phyloP scores from a whole-genome alignment of 2,113 vertebrate genomes.

The Propithecus coquereli region DNA sequence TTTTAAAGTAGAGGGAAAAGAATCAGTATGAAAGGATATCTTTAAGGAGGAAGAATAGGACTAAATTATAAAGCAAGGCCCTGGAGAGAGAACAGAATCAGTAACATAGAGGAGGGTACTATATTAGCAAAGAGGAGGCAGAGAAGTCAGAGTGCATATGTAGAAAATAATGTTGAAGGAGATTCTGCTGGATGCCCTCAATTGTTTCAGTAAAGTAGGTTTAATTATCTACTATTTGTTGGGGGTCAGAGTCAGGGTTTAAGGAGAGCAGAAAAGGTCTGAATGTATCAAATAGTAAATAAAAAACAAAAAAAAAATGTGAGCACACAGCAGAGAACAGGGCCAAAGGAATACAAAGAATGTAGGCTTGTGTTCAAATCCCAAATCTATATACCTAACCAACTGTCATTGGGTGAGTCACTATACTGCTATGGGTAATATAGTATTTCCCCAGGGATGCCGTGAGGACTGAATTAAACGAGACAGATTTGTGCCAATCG shows the following conservation, averaged over 20 bases:
- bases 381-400: neutral
- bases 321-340: neutral
- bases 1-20: slow-evolving; percentile 9
- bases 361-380: neutral
- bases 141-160: neutral
- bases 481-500: neutral
- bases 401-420: neutral
- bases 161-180: neutral
- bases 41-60: slow-evolving; percentile 4
- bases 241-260: neutral
- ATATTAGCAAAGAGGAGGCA: neutral
- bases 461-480: neutral
- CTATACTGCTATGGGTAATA: neutral
- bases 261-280: neutral
- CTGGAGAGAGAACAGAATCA: neutral
- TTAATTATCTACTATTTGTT: neutral
- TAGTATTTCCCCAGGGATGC: neutral
- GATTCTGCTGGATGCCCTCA: neutral
- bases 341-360: neutral
- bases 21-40: slow-evolving; percentile 1
- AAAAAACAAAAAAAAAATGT: neutral
- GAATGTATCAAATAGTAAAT: neutral
- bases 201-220: neutral
- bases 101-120: neutral
- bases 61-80: neutral